Base-by-base conservation (phyloP, 2,113 vertebrate species). In the Dicaeum eximium region DNA sequence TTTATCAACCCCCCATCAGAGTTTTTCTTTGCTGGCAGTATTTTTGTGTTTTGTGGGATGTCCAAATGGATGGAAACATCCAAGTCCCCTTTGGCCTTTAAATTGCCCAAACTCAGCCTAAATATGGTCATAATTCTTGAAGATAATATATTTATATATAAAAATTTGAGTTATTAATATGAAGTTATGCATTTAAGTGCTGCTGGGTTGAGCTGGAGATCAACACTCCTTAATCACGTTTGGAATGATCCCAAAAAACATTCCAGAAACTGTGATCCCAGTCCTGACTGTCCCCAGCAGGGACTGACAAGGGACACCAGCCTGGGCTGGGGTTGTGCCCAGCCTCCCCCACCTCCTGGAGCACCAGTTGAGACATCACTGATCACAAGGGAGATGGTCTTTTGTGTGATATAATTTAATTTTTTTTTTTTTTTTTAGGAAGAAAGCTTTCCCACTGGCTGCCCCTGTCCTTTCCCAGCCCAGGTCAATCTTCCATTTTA, bases 1-100 rank as follows among this genome's bases (percentile, higher is more conserved):
- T 74, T 38, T 57, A 9, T 35, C 40, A n/a, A 8, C 3, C 6
- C 8, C 13, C 2, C 0, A 2, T 18, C 10, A 58, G 11, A 27
- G 5, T 6, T 44, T 54, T 23, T 30, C 25, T 82, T 48, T 69
- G 37, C 54, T 14, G 11, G 50, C 9, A 37, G 15, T 23, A 3
- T 27, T 83, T 25, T 40, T 6, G 1, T 42, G 4, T 20, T 72
- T 40, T 28, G 38, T 60, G 45, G 1, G 0, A 22, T 28, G 19
- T 69, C 35, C 35, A 13, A 15, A 21, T 2, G 12, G 33, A 31
- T 38, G n/a, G 58, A 44, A 69, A n/a, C 13, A 37, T 7, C 21
- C 7, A 19, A 0, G 0, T 27, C 14, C 13, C 22, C 50, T 62
- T 53, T 7, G 20, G 17, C 8, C 24, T 73, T 53, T 25, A 30